These are phyloP conservation scores for Dinothrombium tinctorium DNA, from an alignment of 1,140 invertebrate genomes.

Conservation along the genomic window DNA sequence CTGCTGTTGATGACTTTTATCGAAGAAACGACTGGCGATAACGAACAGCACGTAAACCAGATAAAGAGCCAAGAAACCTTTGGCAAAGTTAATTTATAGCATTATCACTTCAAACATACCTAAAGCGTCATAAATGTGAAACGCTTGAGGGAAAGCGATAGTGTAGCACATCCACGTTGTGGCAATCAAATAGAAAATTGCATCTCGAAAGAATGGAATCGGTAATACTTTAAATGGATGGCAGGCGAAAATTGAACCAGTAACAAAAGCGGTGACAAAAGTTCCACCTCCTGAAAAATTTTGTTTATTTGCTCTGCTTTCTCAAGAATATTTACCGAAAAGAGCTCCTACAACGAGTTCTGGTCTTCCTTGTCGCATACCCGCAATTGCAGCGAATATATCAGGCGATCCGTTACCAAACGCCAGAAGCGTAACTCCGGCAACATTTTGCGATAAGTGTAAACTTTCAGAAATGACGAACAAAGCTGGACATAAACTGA, in stretches of 20 bases:
- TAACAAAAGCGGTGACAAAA: slow-evolving; percentile 39
- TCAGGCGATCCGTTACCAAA: slow-evolving; percentile 55
- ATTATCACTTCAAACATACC: neutral
- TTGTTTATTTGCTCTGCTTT: neutral
- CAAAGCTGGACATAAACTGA: slow-evolving; percentile 37
- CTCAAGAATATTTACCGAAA: slow-evolving; percentile 24
- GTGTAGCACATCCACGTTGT: slow-evolving; percentile 22
- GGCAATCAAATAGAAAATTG: slow-evolving; percentile 36
- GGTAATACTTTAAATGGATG: slow-evolving; percentile 32
- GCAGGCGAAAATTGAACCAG: slow-evolving; percentile 31
- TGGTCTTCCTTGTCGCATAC: slow-evolving; percentile 25
- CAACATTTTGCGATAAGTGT: slow-evolving; percentile 42
- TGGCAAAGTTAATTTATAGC: neutral
- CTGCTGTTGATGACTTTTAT: neutral
- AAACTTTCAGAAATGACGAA: slow-evolving; percentile 36
- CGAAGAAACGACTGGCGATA: neutral
- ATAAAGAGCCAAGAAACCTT: slow-evolving; percentile 1
- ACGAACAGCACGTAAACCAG: neutral
- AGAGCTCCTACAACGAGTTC: slow-evolving; percentile 32
- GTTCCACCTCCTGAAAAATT: slow-evolving; percentile 27
- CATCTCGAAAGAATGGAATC: slow-evolving; percentile 35
- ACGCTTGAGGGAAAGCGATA: neutral
- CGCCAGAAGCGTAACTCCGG: slow-evolving; percentile 48
- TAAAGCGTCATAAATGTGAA: slow-evolving; percentile 1
- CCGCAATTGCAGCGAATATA: slow-evolving; percentile 37